Conservation (phyloP, 2,888 invertebrate species). For the Aphodius sticticus region DNA sequence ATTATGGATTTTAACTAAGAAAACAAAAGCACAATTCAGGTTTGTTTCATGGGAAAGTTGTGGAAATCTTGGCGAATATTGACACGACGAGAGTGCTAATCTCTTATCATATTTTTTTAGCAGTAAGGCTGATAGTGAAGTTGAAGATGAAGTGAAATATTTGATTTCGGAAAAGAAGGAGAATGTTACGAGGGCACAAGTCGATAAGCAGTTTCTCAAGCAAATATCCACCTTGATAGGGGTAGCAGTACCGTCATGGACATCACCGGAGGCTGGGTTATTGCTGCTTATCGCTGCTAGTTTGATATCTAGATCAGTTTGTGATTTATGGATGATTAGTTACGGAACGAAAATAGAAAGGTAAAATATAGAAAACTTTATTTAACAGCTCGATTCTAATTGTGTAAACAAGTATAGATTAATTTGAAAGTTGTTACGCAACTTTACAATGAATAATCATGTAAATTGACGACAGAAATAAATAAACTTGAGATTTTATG, state of each 20-base stretch:
- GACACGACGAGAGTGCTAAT: conserved; percentile 22
- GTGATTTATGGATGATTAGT: conserved; percentile 97
- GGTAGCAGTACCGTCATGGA: conserved; percentile 82
- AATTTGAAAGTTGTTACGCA: background rate
- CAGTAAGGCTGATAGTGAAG: conserved; percentile 63
- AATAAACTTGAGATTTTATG: no score
- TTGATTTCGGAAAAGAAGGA: conserved; percentile 76
- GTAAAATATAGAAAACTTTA: conserved; percentile 57
- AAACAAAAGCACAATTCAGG: conserved; percentile 60
- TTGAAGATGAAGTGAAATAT: conserved; percentile 80
- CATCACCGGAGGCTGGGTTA: conserved; percentile 78
- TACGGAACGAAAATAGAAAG: conserved; percentile 94
- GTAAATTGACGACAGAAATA: no score
- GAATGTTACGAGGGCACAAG: conserved; percentile 73
- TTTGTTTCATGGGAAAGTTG: background rate
- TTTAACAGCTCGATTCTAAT: background rate
- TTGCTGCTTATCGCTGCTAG: conserved; percentile 79
- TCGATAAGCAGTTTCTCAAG: conserved; percentile 76
- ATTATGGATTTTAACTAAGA: conserved; percentile 66
- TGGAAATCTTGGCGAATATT: background rate
- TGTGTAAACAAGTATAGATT: background rate
- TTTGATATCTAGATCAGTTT: conserved; percentile 87
- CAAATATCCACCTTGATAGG: conserved; percentile 74
- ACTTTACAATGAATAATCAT: no score
- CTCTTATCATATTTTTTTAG: conserved; percentile 41